Evolutionary conservation across 2,888 invertebrate genomes (phyloP), one percentile per base, ranked within the genome.

Genomic region (Stenotaenia linearis): DNA sequence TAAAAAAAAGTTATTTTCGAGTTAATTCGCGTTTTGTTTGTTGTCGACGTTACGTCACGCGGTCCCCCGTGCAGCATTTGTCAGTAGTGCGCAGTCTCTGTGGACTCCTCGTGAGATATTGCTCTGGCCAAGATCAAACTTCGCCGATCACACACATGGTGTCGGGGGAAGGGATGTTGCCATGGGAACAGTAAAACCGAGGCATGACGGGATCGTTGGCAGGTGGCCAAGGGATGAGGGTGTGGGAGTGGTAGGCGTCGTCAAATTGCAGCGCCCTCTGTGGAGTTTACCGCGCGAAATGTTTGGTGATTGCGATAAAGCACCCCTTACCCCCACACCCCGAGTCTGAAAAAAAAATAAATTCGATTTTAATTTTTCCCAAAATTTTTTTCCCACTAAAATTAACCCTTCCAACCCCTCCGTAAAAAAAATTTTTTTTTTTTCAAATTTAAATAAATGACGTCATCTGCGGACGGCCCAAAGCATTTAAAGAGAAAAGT

Each of bases 91-190:
- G 56, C 56, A 56, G 56, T 56, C 56, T 56, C 56, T 18, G 56
- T 56, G 56, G 56, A 56, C 56, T 56, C 56, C 56, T 56, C 56
- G 21, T 56, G 56, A 56, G 56, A 56, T 56, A 56, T 56, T 56
- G 56, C 56, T 56, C 56, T 56, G 56, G 56, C 56, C 56, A 56
- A 56, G 56, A 56, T 56, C 56, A 56, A 56, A 56, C 56, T 56
- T 56, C 56, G 56, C 56, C 56, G 56, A 56, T 56, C 56, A 56
- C 56, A 56, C 56, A 56, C 56, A 56, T 56, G 56, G 56, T 56
- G 56, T 56, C 56, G 56, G 56, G 56, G 56, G 56, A 56, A 56
- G 56, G 56, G 56, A 21, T 56, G 56, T 56, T 56, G 12, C 56
- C 56, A 56, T 56, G 56, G 56, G 56, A 56, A 56, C 56, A 56